Base-by-base conservation (phyloP, 2,113 vertebrate genomes). In the Channa argus region DNA sequence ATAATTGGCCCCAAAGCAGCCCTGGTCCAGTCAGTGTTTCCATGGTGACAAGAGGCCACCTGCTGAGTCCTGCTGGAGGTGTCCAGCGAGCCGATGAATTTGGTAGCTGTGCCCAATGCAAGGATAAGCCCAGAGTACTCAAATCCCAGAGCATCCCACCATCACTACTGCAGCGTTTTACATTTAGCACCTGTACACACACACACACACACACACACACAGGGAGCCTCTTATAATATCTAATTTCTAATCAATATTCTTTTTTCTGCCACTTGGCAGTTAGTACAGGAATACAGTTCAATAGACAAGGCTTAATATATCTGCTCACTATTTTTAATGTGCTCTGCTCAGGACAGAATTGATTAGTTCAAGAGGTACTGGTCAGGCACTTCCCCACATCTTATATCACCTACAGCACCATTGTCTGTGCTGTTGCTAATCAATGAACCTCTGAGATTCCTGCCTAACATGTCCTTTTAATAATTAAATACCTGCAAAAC, bases 401-500 rank as follows among this genome's bases (percentile, higher is more conserved):
- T 76, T 82, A 54, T 82, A 82, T 74, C 77, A 74, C 65, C 74
- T 67, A 52, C 24, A 24, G 24, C 24, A 24, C 74, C 77, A 75
- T 77, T 83, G 71, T 79, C 74, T 75, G 38, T 74, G 71, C 69
- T 53, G 59, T 56, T 78, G 59, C 83, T 86, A 89, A 89, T 92
- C 89, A 87, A 82, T 86, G 69, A 24, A 46, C 41, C 82, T 77
- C 64, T 70, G 55, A 85, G 58, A 81, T 67, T 69, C 65, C 85
- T 80, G 46, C 69, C 79, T 84, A 74, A 79, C 73, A 79, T 78
- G 80, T 88, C 74, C 49, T 78, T 71, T 93, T 81, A 92, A 93
- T 94, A 91, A 92, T 93, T 91, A 79, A 93, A 78, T 49, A 89
- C 88, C 83, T 63, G 55, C 79, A 86, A 91, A 90, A 86, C 83